Base-by-base conservation (phyloP, 2,797 vertebrate genomes). In the Mus minutoides region DNA sequence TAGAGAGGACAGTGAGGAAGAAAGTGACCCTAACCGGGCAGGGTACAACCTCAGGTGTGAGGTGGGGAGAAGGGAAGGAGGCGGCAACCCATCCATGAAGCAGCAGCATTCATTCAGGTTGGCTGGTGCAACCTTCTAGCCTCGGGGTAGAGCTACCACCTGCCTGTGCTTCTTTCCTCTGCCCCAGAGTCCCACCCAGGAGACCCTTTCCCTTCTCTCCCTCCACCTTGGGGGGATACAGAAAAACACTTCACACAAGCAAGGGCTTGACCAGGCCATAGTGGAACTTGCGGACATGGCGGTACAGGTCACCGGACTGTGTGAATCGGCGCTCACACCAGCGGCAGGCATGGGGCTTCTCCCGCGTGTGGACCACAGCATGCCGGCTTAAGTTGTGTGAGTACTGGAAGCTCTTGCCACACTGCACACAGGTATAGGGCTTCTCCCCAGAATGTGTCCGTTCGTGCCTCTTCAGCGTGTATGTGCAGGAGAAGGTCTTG, bases 251-350 rank as follows among this genome's bases (percentile, higher is more conserved):
- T 98, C 98, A 99, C 95, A 98, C 97, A 87, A 99, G 98, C 98
- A 99, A 99, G 83, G 99, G 99, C 98, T 99, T 99, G 69, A 99
- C 99, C 94, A 99, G 99, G 99, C 99, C 99, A 97, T 99, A 99
- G 98, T 99, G 99, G 98, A 99, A 99, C 99, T 99, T 99, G 98
- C 99, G 99, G 98, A 99, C 99, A 88, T 99, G 99, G 98, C 99
- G 99, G 98, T 99, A 99, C 73, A 99, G 98, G 98, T 99, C 99
- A 60, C 99, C 99, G 0, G 99, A 99, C 98, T 99, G 99, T 0
- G 99, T 99, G 99, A 99, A 99, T 87, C 99, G 99, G 84, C 99
- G 99, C 96, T 99, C 99, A 0, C 99, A 99, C 99, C 99, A 99
- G 98, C 99, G 99, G 98, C 99, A 99, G 34, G 99, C 99, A 2